A percentile compares a stretch with the other conserved stretches of the same genome.
phyloP scores from a whole-genome alignment of 2,888 invertebrate genomes.

The Diarsia dahlii region DNA sequence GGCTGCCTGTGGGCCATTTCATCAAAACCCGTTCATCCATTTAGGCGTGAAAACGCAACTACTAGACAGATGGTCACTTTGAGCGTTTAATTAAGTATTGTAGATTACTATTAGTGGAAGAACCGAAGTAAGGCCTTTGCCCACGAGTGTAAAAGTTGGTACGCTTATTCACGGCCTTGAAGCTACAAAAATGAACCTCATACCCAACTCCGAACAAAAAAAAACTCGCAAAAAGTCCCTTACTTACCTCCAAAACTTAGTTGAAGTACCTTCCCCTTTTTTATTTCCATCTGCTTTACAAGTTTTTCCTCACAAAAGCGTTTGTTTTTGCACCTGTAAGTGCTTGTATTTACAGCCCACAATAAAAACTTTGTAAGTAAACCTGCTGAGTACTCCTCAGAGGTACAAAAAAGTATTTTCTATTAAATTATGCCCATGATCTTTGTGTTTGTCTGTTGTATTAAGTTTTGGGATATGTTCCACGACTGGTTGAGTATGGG shows the following conservation, averaged over 20 bases:
- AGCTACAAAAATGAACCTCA: not conserved
- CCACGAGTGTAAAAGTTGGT: not conserved
- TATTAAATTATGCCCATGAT: constrained; percentile 23
- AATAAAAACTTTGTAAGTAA: constrained; percentile 37
- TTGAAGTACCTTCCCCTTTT: not conserved
- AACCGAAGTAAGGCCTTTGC: no score
- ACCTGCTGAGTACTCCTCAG: not conserved
- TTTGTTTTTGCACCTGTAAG: constrained; percentile 31
- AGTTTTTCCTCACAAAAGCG: constrained; percentile 1
- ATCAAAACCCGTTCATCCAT: not conserved
- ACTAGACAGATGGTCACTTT: not conserved
- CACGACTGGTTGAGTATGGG: not conserved
- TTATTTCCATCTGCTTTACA: not conserved
- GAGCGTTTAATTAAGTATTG: not conserved
- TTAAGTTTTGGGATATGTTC: constrained; percentile 9
- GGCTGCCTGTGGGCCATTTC: not conserved
- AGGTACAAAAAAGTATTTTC: constrained; percentile 23
- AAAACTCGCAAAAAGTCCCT: not conserved
- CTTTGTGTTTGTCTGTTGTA: constrained; percentile 1
- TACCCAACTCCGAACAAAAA: not conserved
- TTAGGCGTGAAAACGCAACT: not conserved
- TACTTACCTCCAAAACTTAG: not conserved
- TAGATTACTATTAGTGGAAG: not conserved
- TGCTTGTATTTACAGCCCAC: constrained; percentile 30
- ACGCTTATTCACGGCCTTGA: not conserved